Base-by-base conservation (phyloP, 2,888 invertebrate species). In the Lobophora halterata region DNA sequence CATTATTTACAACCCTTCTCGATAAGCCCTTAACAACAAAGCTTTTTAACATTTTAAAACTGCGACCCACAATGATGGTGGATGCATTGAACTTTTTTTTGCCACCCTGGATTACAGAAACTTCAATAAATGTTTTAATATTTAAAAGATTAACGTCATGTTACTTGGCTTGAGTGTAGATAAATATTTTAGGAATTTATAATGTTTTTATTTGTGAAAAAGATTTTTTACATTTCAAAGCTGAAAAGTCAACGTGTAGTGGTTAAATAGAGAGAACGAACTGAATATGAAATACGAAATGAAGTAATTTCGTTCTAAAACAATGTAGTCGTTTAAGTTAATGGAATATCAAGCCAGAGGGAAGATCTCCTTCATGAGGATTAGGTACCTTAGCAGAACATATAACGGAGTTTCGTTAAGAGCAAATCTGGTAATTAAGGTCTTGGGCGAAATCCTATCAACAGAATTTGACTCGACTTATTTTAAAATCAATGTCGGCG, bases 1-100 rank as follows among this genome's bases (percentile, higher is more conserved):
- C 85, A 87, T 87, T 87, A 83, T 87, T 87, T 87, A 85, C 80
- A 86, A 80, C 86, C 86, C 85, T 79, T 80, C 77, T 61, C 67
- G 70, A 70, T 73, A 71, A 78, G 67, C 82, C 83, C 81, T 82
- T 75, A 66, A 82, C 81, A 81, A 86, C 85, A 85, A 82, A 75
- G 70, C 80, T 76, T 81, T 82, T 83, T 83, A 86, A 85, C 83
- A 83, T 86, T 85, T 86, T 76, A 79, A 86, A 86, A 80, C 78
- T 72, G 52, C 68, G 62, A 50, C 63, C 62, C 68, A 83, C 78
- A 85, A 85, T 74, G n/a, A n/a, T n/a, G 60, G 72, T 62, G 73
- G 75, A 74, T 72, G 74, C 65, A 79, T 81, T 69, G 76, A 66
- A 59, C 70, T 77, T 79, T 77, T 77, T 73, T 61, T 49, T 61